Evolutionary conservation across 2,797 vertebrate genomes (phyloP).

Genomic region (Anableps anableps): DNA sequence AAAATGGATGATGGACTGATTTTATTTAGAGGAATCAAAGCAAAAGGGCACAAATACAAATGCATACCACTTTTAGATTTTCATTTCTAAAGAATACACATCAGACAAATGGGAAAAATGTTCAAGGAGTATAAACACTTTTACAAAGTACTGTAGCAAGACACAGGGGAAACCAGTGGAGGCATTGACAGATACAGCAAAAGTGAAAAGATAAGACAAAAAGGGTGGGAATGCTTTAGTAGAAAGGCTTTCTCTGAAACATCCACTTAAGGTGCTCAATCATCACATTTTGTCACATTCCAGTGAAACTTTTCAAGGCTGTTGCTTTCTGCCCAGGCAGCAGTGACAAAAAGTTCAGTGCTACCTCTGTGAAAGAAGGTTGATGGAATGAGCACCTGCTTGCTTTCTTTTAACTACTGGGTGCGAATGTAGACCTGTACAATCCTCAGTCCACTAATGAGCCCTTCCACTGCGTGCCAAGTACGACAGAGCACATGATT

Average conservation of each 20-base stretch:
- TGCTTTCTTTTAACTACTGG: slow-evolving; percentile 6
- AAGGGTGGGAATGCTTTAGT: slow-evolving; percentile 20
- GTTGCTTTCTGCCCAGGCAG: slow-evolving; percentile 27
- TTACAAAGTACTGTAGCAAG: not conserved
- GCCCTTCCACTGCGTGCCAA: slow-evolving; percentile 30
- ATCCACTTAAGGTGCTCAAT: slow-evolving; percentile 47
- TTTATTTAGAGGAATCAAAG: not conserved
- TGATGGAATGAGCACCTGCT: not conserved
- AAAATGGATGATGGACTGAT: not conserved
- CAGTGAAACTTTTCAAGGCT: slow-evolving; percentile 55
- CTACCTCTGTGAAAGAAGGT: slow-evolving; percentile 14
- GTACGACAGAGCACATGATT: slow-evolving; percentile 72
- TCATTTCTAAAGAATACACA: not conserved
- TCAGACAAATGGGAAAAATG: not conserved
- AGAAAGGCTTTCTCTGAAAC: slow-evolving; percentile 43
- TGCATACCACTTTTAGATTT: not conserved
- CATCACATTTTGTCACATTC: slow-evolving; percentile 50
- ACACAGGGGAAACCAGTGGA: not conserved
- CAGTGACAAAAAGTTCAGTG: slow-evolving; percentile 6
- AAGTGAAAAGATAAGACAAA: slow-evolving; percentile 5
- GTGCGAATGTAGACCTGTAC: slow-evolving; percentile 19
- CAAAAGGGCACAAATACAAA: not conserved
- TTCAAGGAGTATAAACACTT: not conserved
- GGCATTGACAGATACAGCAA: slow-evolving; percentile 28
- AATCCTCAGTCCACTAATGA: slow-evolving; percentile 42